phyloP scores from a whole-genome alignment of 2,113 vertebrate genomes.

The Catharus fuscescens region DNA sequence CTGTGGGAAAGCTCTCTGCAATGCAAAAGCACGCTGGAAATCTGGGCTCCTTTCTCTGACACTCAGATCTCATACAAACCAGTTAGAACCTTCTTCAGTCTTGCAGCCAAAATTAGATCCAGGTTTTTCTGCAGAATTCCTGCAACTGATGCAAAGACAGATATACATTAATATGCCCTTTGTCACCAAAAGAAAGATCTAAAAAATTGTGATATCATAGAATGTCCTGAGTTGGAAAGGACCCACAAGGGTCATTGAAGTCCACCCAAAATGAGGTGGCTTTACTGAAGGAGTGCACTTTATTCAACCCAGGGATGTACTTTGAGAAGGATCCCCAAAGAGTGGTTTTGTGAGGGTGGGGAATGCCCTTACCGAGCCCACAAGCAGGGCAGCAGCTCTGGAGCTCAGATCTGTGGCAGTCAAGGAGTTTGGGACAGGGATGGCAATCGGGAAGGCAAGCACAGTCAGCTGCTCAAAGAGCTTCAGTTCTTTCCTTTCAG shows the following conservation, averaged over 20 bases:
- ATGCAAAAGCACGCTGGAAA: neutral
- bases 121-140: neutral
- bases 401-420: neutral
- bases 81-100: neutral
- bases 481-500: neutral
- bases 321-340: neutral
- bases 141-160: neutral
- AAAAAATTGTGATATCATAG: neutral
- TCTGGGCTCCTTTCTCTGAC: neutral
- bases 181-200: neutral
- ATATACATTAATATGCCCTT: neutral
- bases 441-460: neutral
- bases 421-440: neutral
- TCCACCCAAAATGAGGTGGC: neutral
- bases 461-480: neutral
- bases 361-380: neutral
- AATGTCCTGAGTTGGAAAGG: neutral
- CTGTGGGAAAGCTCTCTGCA: neutral
- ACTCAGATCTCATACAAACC: neutral
- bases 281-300: neutral
- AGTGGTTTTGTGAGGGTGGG: neutral
- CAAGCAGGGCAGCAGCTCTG: neutral
- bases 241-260: neutral
- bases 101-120: accelerated
- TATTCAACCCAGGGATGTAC: neutral